Conservation (phyloP, 2,888 invertebrate species). For the Aphrophora alni region DNA sequence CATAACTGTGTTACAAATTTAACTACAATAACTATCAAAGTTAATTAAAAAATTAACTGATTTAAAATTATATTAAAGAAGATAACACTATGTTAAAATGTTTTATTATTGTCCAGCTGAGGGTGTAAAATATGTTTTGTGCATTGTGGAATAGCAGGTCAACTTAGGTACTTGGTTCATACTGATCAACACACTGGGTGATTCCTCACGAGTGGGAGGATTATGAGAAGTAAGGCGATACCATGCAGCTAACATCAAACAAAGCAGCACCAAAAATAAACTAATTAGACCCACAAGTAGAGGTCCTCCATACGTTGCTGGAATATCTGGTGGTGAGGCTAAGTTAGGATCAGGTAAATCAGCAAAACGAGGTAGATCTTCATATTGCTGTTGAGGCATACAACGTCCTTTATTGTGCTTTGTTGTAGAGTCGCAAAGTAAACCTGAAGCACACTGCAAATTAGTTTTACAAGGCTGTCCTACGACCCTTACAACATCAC, state of each 20-base stretch:
- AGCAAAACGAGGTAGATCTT: slow-evolving; percentile 22
- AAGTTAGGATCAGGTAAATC: slow-evolving; percentile 15
- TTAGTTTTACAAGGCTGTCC: neutral
- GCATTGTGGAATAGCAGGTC: neutral
- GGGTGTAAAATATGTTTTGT: neutral
- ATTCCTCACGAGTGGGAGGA: neutral
- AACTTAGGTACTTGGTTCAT: neutral
- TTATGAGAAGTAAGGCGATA: neutral
- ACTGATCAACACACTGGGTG: neutral
- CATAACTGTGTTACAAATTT: too few species aligned
- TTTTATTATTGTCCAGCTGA: neutral
- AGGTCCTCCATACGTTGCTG: slow-evolving; percentile 17
- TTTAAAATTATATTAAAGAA: neutral
- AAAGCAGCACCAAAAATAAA: slow-evolving; percentile 3
- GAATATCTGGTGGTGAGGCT: slow-evolving; percentile 3
- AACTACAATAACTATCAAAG: too few species aligned
- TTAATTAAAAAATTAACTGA: neutral
- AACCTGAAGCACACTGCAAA: slow-evolving; percentile 12
- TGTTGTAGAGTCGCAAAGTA: neutral
- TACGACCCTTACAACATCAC: slow-evolving; percentile 13
- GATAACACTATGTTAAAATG: neutral
- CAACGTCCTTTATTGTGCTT: neutral
- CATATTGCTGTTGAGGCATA: neutral
- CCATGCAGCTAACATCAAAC: slow-evolving; percentile 12
- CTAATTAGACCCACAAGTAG: slow-evolving; percentile 4